phyloP scores from a whole-genome alignment of 37 sponge, comb jelly and placozoan species.

The Aphrocallistes beatrix region DNA sequence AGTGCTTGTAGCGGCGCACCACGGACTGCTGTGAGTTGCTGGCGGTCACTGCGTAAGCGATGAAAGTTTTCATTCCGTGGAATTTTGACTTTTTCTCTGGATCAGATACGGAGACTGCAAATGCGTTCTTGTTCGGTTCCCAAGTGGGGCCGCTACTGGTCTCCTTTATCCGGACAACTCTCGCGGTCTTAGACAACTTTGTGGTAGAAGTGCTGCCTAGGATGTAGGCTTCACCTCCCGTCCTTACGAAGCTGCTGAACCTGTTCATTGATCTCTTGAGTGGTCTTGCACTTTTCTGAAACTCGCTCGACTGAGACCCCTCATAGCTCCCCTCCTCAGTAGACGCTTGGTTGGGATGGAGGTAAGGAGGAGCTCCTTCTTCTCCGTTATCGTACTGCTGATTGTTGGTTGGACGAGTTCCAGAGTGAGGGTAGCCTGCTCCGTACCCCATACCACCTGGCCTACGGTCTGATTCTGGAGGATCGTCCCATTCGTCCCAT shows the following conservation, averaged over 20 bases:
- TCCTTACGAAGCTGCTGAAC: slow-evolving; percentile 84
- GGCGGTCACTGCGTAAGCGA: slow-evolving; percentile 60
- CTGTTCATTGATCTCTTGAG: slow-evolving; percentile 26
- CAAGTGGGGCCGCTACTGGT: slow-evolving; percentile 40
- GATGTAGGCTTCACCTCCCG: slow-evolving; percentile 75
- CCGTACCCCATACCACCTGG: neutral
- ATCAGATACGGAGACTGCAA: slow-evolving; percentile 42
- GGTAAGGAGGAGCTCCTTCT: neutral
- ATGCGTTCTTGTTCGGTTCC: slow-evolving; percentile 48
- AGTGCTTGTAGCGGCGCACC: slow-evolving; percentile 74
- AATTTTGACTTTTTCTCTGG: slow-evolving; percentile 86
- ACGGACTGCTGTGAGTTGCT: slow-evolving; percentile 33
- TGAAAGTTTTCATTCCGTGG: slow-evolving; percentile 83
- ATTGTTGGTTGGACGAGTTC: neutral
- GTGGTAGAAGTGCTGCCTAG: slow-evolving; percentile 33
- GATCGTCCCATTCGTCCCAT: slow-evolving; percentile 24
- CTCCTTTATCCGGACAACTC: slow-evolving; percentile 41
- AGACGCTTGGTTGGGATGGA: neutral
- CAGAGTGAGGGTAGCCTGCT: neutral
- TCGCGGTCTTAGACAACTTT: neutral
- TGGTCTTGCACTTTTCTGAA: neutral
- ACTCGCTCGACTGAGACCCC: neutral
- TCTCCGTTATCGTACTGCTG: neutral
- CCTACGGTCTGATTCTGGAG: neutral
- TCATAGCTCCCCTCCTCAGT: neutral